Evolutionary conservation across 2,888 invertebrate species (phyloP).

Genomic region (Rhingia rostrata): DNA sequence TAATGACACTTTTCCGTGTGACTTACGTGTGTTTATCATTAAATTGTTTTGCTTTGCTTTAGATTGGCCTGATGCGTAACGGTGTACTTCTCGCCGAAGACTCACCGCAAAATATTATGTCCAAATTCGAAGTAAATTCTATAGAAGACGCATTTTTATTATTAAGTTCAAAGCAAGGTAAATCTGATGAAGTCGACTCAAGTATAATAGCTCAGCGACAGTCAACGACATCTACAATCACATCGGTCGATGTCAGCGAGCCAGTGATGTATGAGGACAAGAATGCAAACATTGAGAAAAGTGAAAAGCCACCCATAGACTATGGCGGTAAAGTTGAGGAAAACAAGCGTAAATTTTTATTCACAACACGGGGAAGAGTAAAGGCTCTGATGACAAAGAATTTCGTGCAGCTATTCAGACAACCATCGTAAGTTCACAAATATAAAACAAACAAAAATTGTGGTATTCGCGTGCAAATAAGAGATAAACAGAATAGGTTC

Average conservation of each 20-base stretch:
- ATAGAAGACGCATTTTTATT: conserved; percentile 95
- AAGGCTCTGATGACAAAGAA: conserved; percentile 89
- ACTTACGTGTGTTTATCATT: background rate
- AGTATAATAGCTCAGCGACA: conserved; percentile 74
- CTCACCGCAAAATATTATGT: conserved; percentile 89
- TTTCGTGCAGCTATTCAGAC: conserved; percentile 87
- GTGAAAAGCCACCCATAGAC: conserved; percentile 76
- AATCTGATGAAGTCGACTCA: conserved; percentile 79
- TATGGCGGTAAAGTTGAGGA: conserved; percentile 72
- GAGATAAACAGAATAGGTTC: background rate
- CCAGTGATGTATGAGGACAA: conserved; percentile 58
- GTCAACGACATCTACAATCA: conserved; percentile 76
- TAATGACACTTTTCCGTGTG: background rate
- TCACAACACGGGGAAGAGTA: conserved; percentile 83
- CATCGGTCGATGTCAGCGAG: conserved; percentile 79
- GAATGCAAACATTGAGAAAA: conserved; percentile 73
- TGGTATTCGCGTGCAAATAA: background rate
- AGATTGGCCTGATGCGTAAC: conserved; percentile 95
- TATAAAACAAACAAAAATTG: background rate
- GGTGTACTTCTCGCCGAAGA: conserved; percentile 94
- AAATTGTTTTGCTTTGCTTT: conserved; percentile 37
- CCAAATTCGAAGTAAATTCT: conserved; percentile 87
- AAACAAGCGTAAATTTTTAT: conserved; percentile 79
- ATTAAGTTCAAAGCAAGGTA: conserved; percentile 86
- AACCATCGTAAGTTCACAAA: conserved; percentile 86